phyloP scores from a whole-genome alignment of 2,113 vertebrate genomes.

The Cairina moschata region DNA sequence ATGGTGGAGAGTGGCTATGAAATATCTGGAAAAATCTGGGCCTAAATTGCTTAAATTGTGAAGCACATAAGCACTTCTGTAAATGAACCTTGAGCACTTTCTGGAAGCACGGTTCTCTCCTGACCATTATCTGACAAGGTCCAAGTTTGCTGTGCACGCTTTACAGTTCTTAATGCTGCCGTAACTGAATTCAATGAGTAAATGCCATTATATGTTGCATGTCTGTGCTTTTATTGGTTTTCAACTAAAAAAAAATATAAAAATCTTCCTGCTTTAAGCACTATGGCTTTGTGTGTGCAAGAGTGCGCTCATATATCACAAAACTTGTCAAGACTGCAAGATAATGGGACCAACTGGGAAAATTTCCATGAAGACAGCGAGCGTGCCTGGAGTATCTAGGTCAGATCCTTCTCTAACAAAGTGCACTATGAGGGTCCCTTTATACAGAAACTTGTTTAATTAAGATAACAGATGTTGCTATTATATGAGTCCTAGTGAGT shows the following conservation, averaged over 20 bases:
- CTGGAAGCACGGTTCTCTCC: background rate
- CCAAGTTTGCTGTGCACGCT: fast-evolving
- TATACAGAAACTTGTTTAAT: constrained; percentile 70
- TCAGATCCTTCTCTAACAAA: constrained; percentile 62
- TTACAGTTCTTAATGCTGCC: background rate
- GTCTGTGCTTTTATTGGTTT: background rate
- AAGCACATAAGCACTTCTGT: background rate
- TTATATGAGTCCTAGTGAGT: constrained; percentile 49
- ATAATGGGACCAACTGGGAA: constrained; percentile 70
- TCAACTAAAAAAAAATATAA: background rate
- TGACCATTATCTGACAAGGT: background rate
- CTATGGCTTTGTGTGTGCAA: background rate
- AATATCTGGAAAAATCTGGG: background rate
- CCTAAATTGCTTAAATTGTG: background rate
- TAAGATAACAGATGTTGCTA: constrained; percentile 77
- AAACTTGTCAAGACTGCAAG: constrained; percentile 24
- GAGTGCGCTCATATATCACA: constrained; percentile 28
- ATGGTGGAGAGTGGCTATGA: fast-evolving
- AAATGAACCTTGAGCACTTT: fast-evolving
- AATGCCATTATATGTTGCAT: background rate
- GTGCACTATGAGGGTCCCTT: constrained; percentile 20
- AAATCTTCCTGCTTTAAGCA: background rate
- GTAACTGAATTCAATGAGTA: background rate
- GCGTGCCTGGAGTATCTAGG: constrained; percentile 53
- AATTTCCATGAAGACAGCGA: constrained; percentile 34